phyloP scores from a whole-genome alignment of 30 jellyfish, hydroid and myxozoan species.

The Mastigias papua region DNA sequence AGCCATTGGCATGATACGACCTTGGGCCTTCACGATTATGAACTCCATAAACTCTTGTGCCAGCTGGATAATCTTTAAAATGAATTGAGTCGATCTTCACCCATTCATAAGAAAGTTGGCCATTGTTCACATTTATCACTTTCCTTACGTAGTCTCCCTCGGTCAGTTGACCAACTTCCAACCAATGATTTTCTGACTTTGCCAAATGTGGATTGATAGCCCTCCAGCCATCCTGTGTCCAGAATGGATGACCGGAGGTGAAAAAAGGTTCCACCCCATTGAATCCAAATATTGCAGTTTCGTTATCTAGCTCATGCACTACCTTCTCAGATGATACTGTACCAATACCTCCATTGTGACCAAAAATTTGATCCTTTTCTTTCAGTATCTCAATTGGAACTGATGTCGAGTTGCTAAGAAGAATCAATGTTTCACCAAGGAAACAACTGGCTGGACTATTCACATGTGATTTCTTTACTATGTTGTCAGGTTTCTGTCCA shows the following conservation, averaged over 20 bases:
- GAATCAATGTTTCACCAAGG: constrained; percentile 26
- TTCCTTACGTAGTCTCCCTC: constrained; percentile 63
- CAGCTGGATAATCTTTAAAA: constrained; percentile 36
- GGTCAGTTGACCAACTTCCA: constrained; percentile 66
- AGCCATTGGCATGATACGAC: constrained; percentile 72
- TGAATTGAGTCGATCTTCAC: constrained; percentile 24
- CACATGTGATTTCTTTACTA: background rate
- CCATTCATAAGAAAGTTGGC: constrained; percentile 43
- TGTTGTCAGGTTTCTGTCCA: constrained; percentile 12
- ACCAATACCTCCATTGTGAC: constrained; percentile 34
- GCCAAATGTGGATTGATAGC: constrained; percentile 70
- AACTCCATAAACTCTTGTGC: constrained; percentile 58
- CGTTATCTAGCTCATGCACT: constrained; percentile 11
- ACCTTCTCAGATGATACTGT: constrained; percentile 55
- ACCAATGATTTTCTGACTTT: constrained; percentile 51
- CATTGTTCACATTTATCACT: constrained; percentile 5
- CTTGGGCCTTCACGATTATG: constrained; percentile 71
- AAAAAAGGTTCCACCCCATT: constrained; percentile 54
- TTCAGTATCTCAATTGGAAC: constrained; percentile 38
- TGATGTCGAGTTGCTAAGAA: constrained; percentile 4
- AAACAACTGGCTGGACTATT: constrained; percentile 23
- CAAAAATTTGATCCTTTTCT: constrained; percentile 25
- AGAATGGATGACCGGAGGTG: constrained; percentile 63
- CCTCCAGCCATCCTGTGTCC: constrained; percentile 81
- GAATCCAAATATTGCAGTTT: constrained; percentile 54